Percentiles rank a stretch among this genome's conserved stretches.
Evolutionary conservation across 2,797 vertebrate species (phyloP).

Genomic region (Mycteria americana): DNA sequence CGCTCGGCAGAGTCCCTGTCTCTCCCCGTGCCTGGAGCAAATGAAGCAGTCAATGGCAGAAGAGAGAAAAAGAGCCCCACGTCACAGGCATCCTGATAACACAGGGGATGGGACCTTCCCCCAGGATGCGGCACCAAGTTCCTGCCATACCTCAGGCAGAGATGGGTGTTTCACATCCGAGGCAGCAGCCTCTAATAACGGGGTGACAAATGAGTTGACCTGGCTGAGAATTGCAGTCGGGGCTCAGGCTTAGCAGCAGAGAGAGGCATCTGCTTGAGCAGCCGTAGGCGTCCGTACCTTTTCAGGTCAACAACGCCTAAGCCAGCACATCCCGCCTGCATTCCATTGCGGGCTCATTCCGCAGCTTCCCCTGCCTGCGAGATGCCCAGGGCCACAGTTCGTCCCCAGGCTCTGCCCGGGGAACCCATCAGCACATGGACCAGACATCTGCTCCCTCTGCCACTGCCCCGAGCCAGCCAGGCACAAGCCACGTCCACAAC

Average conservation of each 20-base stretch:
- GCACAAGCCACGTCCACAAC: not conserved
- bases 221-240: not conserved
- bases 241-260: not conserved
- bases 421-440: not conserved
- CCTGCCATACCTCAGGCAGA: not conserved
- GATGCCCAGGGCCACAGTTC: not conserved
- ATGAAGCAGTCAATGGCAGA: not conserved
- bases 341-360: not conserved
- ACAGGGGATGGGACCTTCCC: not conserved
- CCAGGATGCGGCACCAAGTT: not conserved
- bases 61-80: not conserved
- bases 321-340: not conserved
- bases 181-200: not conserved
- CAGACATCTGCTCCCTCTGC: not conserved
- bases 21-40: not conserved
- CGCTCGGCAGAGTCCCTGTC: not conserved
- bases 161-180: not conserved
- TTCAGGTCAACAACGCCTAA: not conserved
- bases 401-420: not conserved
- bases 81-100: not conserved
- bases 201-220: not conserved
- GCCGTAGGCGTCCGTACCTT: not conserved
- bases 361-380: not conserved
- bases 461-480: accelerated
- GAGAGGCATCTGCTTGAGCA: not conserved